Evolutionary conservation across 2,888 invertebrate species (phyloP), one percentile per base, ranked within the genome.

Genomic region (Sycophila texana): DNA sequence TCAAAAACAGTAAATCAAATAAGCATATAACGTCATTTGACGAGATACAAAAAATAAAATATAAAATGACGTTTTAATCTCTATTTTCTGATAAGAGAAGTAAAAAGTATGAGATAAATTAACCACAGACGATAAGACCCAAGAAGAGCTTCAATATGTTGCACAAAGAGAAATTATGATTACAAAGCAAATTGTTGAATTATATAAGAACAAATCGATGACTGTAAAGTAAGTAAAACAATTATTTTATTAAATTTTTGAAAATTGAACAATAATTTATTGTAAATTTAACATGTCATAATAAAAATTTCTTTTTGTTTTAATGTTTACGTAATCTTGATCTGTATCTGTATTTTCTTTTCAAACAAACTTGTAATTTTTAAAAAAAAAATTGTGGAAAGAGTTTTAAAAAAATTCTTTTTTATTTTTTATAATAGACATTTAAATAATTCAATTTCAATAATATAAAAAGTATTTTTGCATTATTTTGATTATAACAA

Each of bases 161-260:
- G 67, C 26, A 63, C 60, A 78, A 16, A 72, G 26, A 47, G 58
- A 26, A 77, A 77, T 77, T 63, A 76, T 55, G 39, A 76, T 68
- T 78, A 76, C 47, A 78, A 60, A 83, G 65, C 74, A 66, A 77
- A 77, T 77, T 80, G 53, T 80, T 73, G 57, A 80, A 82, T 85
- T 83, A 85, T 74, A 75, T 84, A 84, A 84, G 81, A 72, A 65
- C 70, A 80, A 80, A 76, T 82, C 18, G 51, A 80, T 55, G 63
- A 47, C 26, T 18, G 14, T 18, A 61, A 61, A 61, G 3, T 61
- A 13, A 63, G 30, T 63, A 49, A 65, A 65, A 10, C 14, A 51
- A 66, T 51, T 13, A 16, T 49, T 51, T 49, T 47, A 66, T 4
- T 51, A 14, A 51, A 22, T 14, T 66, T 18, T n/a, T n/a, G n/a